phyloP scores from a whole-genome alignment of 2,888 invertebrate genomes.

The Microplitis deprimator region DNA sequence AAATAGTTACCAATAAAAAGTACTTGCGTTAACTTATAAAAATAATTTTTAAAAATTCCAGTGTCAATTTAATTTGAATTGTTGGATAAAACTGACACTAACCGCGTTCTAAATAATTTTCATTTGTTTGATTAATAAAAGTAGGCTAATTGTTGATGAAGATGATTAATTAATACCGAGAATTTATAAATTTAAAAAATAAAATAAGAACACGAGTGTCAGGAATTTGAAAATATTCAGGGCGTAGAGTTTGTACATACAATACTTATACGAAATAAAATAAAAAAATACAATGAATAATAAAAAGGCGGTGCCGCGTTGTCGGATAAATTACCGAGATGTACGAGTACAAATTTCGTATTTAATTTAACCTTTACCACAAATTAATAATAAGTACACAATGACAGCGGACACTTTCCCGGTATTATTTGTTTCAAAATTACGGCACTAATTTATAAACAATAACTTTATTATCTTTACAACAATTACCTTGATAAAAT shows the following conservation, averaged over 20 bases:
- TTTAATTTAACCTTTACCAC: not conserved
- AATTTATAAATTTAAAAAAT: constrained; percentile 15
- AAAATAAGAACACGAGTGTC: constrained; percentile 27
- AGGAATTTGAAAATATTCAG: constrained; percentile 44
- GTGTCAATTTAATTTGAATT: not conserved
- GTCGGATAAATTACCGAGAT: constrained; percentile 31
- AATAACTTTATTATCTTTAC: not conserved
- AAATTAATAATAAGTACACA: not conserved
- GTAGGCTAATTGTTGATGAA: constrained; percentile 16
- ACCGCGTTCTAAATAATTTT: not conserved
- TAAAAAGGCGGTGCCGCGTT: constrained; percentile 67
- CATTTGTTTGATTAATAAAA: constrained; percentile 11
- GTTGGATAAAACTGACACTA: not conserved
- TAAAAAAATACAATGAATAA: constrained; percentile 53
- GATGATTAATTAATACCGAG: constrained; percentile 5
- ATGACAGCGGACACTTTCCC: not conserved
- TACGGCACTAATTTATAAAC: not conserved
- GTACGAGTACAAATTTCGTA: not conserved
- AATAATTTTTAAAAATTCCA: too few relatives aligned
- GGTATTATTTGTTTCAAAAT: not conserved
- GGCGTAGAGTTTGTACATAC: constrained; percentile 49
- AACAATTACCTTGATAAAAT: not conserved
- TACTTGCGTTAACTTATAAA: too few relatives aligned
- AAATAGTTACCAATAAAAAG: too few relatives aligned
- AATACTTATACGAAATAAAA: constrained; percentile 34